These are phyloP conservation scores for Dryas iulia DNA, from an alignment of 1,140 invertebrate genomes.

Conservation along the genomic window DNA sequence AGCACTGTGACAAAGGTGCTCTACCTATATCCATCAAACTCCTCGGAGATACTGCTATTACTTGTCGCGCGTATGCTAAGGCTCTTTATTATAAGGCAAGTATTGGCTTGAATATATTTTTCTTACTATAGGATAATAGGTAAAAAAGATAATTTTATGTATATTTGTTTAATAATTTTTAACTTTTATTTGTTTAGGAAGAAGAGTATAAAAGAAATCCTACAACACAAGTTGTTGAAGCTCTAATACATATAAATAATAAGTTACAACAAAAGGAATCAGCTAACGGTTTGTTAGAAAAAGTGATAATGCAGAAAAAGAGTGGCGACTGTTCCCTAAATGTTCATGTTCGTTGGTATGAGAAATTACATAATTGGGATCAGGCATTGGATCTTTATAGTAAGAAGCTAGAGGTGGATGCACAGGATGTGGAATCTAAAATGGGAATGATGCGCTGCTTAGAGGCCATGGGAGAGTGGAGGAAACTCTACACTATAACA, in stretches of 20 bases:
- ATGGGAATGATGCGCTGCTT: slow-evolving; percentile 98
- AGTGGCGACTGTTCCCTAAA: slow-evolving; percentile 82
- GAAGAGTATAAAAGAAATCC: slow-evolving; percentile 91
- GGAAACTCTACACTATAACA: slow-evolving; percentile 87
- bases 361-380: slow-evolving; percentile 99
- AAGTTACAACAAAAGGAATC: slow-evolving; percentile 99
- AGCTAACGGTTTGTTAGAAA: slow-evolving; percentile 94
- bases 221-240: slow-evolving; percentile 92
- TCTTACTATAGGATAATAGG: neutral
- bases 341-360: slow-evolving; percentile 98
- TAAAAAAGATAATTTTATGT: neutral
- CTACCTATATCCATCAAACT: slow-evolving; percentile 93
- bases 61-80: slow-evolving; percentile 94
- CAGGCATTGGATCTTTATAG: slow-evolving; percentile 94
- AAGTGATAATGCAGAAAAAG: slow-evolving; percentile 91
- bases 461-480: slow-evolving; percentile 98
- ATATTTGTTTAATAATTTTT: neutral
- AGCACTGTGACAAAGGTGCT: slow-evolving; percentile 98
- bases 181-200: slow-evolving; percentile 81
- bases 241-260: slow-evolving; percentile 98
- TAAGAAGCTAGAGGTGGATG: slow-evolving; percentile 83
- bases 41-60: slow-evolving; percentile 90
- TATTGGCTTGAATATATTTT: neutral
- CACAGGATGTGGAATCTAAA: slow-evolving; percentile 88
- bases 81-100: slow-evolving; percentile 96